phyloP scores from a whole-genome alignment of 1,140 invertebrate genomes.

The Pseudomyrmex dendroicus region DNA sequence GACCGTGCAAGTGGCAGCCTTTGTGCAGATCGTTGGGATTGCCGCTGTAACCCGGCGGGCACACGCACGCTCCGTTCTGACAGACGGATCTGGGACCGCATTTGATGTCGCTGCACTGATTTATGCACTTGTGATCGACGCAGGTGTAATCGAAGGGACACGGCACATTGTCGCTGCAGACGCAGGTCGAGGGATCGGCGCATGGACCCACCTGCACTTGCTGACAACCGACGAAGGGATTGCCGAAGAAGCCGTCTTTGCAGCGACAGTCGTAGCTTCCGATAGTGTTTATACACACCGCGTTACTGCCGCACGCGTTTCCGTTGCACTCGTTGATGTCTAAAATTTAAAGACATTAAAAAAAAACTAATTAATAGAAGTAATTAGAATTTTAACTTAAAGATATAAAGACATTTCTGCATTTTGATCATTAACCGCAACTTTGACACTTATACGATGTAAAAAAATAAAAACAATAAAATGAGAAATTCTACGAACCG shows the following conservation, averaged over 20 bases:
- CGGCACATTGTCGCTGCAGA: constrained; percentile 88
- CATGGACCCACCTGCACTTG: constrained; percentile 89
- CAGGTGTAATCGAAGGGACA: constrained; percentile 92
- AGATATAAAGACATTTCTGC: too few species aligned
- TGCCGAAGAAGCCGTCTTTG: constrained; percentile 91
- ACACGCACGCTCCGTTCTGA: constrained; percentile 91
- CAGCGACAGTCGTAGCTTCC: constrained; percentile 95
- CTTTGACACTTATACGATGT: not conserved
- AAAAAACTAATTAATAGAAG: not conserved
- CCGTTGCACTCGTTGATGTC: constrained; percentile 93
- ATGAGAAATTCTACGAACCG: constrained; percentile 81
- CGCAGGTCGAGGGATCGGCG: constrained; percentile 88
- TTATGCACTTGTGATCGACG: constrained; percentile 89
- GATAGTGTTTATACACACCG: constrained; percentile 94
- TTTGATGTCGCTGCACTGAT: constrained; percentile 89
- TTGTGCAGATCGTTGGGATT: constrained; percentile 89
- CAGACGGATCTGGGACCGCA: constrained; percentile 94
- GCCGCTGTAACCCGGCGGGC: constrained; percentile 91
- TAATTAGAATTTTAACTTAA: not conserved
- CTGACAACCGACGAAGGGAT: constrained; percentile 93
- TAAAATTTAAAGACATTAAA: constrained; percentile 51
- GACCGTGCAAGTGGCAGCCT: constrained; percentile 90
- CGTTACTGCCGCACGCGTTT: constrained; percentile 93
- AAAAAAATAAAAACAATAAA: constrained; percentile 13
- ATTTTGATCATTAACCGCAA: too few species aligned